Evolutionary conservation across 1,140 invertebrate species (phyloP), one percentile per base, ranked within the genome.

Genomic region (Apocrypta bakeri): DNA sequence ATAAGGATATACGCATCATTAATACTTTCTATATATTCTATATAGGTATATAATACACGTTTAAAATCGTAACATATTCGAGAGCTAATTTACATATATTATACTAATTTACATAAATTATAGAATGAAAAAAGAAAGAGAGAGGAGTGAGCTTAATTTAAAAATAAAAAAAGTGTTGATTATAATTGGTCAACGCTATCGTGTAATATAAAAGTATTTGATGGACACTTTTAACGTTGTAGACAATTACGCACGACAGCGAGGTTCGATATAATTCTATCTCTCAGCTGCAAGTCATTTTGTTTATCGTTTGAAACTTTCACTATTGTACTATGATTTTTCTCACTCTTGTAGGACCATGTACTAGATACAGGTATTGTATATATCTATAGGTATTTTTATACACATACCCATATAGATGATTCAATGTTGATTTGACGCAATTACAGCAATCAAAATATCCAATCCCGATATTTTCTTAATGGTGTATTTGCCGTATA

Each of bases 121-220:
- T n/a, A n/a, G n/a, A n/a, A n/a, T n/a, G n/a, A n/a, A n/a, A n/a
- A n/a, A n/a, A n/a, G n/a, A n/a, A n/a, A n/a, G n/a, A n/a, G n/a
- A n/a, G n/a, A n/a, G n/a, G n/a, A n/a, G n/a, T n/a, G n/a, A n/a
- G n/a, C n/a, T n/a, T n/a, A n/a, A n/a, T n/a, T n/a, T n/a, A n/a
- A n/a, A n/a, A n/a, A n/a, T n/a, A n/a, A n/a, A n/a, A 40, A 72
- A 72, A 42, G 33, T 72, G 33, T 37, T 40, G 69, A 72, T 72
- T 72, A 37, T 37, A 72, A 72, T 72, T 72, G 69, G 69, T 72
- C 69, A 72, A 72, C 37, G 6, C 33, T 72, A 69, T 11, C 29
- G 29, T 7, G 17, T 21, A 29, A 33, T 3, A 33, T 1, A n/a
- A 2, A 7, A 7, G 31, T n/a, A n/a, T n/a, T n/a, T n/a, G n/a